These are phyloP conservation scores for Nomada fabriciana DNA, from an alignment of 2,888 invertebrate genomes.

Conservation along the genomic window DNA sequence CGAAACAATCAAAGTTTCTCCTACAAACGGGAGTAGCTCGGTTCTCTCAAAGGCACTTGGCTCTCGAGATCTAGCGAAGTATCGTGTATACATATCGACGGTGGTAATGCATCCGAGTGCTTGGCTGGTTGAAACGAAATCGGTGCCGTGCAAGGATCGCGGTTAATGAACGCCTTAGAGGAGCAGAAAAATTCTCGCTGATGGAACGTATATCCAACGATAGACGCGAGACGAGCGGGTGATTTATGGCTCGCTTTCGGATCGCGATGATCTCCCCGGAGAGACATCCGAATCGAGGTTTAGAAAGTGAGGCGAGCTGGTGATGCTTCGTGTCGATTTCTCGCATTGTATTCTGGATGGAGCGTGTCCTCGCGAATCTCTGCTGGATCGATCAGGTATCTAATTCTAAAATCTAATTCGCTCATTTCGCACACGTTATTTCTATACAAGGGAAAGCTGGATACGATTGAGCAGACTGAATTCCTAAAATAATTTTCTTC, in stretches of 20 bases:
- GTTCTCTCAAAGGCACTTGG: background rate
- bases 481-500: no score
- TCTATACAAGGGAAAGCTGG: no score
- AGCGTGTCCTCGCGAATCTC: background rate
- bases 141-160: background rate
- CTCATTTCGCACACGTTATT: background rate
- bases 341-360: constrained; percentile 16
- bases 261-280: constrained; percentile 53
- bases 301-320: constrained; percentile 60
- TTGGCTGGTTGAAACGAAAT: background rate
- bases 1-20: background rate
- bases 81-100: background rate
- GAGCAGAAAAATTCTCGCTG: constrained; percentile 44
- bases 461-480: no score
- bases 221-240: constrained; percentile 47
- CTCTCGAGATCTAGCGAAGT: background rate
- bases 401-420: background rate
- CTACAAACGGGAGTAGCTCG: no score
- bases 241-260: constrained; percentile 65
- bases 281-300: constrained; percentile 60
- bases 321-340: constrained; percentile 35
- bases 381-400: background rate
- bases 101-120: background rate
- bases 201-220: constrained; percentile 42
- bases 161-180: constrained; percentile 50